Conservation (phyloP, 2,888 invertebrate species). For the Meloe dianella region DNA sequence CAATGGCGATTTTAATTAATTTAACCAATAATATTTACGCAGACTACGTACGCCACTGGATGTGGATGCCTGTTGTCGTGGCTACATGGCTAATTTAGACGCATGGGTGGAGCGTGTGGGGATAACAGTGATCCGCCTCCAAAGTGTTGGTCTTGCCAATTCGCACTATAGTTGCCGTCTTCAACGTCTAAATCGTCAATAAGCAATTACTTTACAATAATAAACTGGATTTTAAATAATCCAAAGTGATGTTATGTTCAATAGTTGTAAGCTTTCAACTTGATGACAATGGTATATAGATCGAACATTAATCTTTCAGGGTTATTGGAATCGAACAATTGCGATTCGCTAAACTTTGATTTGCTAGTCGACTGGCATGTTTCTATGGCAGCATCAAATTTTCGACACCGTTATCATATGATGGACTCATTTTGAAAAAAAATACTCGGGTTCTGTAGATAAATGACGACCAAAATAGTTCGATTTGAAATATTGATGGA, state of each 20-base stretch:
- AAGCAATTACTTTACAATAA: not conserved
- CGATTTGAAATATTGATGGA: not conserved
- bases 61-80: too few relatives aligned
- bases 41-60: too few relatives aligned
- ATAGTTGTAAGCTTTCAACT: not conserved
- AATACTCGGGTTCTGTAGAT: too few relatives aligned
- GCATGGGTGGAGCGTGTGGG: too few relatives aligned
- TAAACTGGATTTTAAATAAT: not conserved
- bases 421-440: too few relatives aligned
- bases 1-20: too few relatives aligned
- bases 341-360: not conserved
- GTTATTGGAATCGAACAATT: not conserved
- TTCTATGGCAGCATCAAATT: not conserved
- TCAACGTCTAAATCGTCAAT: not conserved
- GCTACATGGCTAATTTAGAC: too few relatives aligned
- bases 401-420: not conserved
- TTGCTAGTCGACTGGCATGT: not conserved
- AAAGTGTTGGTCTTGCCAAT: too few relatives aligned
- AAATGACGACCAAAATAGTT: too few relatives aligned
- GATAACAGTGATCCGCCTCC: too few relatives aligned
- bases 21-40: too few relatives aligned
- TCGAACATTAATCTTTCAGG: not conserved
- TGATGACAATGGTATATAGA: not conserved
- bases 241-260: not conserved
- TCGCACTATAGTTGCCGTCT: too few relatives aligned